phyloP scores from a whole-genome alignment of 2,113 vertebrate species.

The Tretioscincus oriximinensis region DNA sequence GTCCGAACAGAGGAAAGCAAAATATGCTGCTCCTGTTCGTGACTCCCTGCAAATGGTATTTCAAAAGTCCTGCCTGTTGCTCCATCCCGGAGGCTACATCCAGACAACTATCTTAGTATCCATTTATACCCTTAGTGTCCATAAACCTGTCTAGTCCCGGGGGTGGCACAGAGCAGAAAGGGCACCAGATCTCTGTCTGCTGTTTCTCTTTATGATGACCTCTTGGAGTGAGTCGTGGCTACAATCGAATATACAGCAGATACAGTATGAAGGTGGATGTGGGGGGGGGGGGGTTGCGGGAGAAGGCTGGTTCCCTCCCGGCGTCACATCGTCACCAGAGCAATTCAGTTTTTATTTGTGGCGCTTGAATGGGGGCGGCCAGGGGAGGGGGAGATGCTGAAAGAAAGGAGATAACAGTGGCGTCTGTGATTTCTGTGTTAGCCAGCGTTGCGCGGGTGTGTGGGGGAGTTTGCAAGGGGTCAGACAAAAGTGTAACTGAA shows the following conservation, averaged over 20 bases:
- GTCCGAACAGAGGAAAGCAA: too few species aligned
- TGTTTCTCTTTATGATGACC: not conserved
- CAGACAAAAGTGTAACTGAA: not conserved
- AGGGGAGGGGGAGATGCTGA: not conserved
- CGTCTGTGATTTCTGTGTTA: not conserved
- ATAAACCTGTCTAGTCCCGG: constrained; percentile 32
- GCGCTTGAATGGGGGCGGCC: not conserved
- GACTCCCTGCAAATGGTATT: too few species aligned
- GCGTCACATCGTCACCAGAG: accelerated
- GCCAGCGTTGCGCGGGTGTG: not conserved
- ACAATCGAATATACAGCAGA: not conserved
- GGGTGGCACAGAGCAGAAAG: accelerated
- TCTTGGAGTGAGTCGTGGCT: not conserved
- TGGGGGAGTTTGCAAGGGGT: too few species aligned
- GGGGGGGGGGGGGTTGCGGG: not conserved
- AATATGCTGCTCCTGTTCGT: too few species aligned
- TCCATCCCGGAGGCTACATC: too few species aligned
- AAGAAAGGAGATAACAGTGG: not conserved
- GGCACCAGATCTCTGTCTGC: not conserved
- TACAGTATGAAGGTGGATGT: not conserved
- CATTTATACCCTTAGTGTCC: too few species aligned
- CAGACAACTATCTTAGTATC: too few species aligned
- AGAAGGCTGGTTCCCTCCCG: not conserved
- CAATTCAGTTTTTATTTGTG: not conserved
- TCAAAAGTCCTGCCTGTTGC: too few species aligned